Percentiles rank a stretch among this genome's conserved stretches.
These are phyloP conservation scores for Manis javanica DNA, from an alignment of 2,797 vertebrate genomes.

Conservation along the genomic window DNA sequence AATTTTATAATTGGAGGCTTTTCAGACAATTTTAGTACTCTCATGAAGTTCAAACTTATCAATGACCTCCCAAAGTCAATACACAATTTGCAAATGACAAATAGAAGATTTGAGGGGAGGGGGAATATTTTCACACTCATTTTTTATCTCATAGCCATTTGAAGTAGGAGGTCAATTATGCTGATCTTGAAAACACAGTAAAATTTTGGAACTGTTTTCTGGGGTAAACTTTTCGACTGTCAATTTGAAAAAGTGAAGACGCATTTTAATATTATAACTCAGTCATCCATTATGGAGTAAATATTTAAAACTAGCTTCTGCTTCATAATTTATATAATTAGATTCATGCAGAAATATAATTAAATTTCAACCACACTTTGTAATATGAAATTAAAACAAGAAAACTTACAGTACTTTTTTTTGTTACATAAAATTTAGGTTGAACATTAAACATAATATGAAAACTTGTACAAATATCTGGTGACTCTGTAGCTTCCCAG, in stretches of 20 bases:
- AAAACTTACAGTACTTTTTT: neutral
- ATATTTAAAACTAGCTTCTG: neutral
- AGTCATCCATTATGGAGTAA: neutral
- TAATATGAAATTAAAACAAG: neutral
- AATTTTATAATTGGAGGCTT: neutral
- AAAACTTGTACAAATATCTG: neutral
- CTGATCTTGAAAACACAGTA: neutral
- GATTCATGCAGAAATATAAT: neutral
- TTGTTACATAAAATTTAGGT: neutral
- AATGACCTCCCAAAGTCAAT: neutral
- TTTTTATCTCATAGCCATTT: neutral
- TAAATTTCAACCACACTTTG: neutral
- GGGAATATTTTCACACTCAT: neutral
- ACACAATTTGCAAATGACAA: neutral
- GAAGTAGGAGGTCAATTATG: neutral
- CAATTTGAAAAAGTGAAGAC: neutral
- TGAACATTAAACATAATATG: neutral
- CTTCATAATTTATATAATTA: neutral
- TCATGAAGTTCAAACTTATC: neutral
- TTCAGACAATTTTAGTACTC: neutral
- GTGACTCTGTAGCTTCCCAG: neutral
- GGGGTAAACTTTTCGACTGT: neutral
- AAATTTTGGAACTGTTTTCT: neutral
- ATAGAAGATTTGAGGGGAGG: neutral
- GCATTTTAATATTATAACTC: neutral